phyloP scores from a whole-genome alignment of 2,113 vertebrate genomes.

The Toxotes jaculatrix region DNA sequence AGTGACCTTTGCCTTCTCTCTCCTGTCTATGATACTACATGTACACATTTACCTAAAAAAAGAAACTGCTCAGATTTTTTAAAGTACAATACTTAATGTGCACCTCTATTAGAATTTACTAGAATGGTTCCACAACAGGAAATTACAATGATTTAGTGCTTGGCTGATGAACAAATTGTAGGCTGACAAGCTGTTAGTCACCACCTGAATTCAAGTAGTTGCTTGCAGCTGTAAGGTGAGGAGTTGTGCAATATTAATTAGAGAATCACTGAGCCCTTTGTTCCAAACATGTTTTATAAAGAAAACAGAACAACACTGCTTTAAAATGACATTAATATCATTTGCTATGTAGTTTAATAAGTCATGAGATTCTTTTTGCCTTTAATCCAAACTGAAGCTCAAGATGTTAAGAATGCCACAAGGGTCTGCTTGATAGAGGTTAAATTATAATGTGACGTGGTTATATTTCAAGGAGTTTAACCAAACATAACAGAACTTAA shows the following conservation, averaged over 20 bases:
- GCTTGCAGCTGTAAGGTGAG: slow-evolving; percentile 13
- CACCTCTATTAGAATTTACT: neutral
- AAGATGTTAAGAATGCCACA: neutral
- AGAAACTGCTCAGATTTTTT: neutral
- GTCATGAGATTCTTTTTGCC: neutral
- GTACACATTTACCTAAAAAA: neutral
- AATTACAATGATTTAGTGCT: neutral
- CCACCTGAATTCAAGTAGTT: slow-evolving; percentile 14
- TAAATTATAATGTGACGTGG: neutral
- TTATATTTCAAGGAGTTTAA: neutral
- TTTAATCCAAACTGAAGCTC: slow-evolving; percentile 4
- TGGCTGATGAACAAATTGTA: slow-evolving; percentile 11
- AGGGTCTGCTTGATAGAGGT: neutral
- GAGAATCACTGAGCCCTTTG: slow-evolving; percentile 7
- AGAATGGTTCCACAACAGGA: neutral
- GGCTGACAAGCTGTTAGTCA: slow-evolving; percentile 16
- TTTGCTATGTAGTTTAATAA: neutral
- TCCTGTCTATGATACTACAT: neutral
- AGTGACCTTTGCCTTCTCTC: neutral
- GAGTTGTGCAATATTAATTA: slow-evolving; percentile 26
- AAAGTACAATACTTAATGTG: neutral
- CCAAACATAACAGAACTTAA: slow-evolving; percentile 2
- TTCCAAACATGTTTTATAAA: slow-evolving; percentile 6
- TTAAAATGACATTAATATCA: neutral
- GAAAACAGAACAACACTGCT: neutral